Evolutionary conservation across 1,140 invertebrate species (phyloP).

Genomic region (Scaptodrosophila lebanonensis): DNA sequence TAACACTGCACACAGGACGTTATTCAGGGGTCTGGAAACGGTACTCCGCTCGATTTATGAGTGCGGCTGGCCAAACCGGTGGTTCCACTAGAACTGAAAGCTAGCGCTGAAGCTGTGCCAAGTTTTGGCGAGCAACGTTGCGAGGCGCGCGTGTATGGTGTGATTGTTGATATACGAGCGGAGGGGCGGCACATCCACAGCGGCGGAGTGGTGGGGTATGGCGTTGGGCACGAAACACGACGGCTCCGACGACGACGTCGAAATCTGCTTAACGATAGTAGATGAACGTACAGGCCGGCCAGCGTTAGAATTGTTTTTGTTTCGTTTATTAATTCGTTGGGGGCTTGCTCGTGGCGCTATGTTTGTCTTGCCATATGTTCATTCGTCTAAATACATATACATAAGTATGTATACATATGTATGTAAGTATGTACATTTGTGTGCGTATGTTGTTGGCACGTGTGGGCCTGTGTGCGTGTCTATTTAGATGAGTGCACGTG

Average conservation of each 20-base stretch:
- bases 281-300: not conserved
- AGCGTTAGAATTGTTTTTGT: slow-evolving; percentile 21
- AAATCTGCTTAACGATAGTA: slow-evolving; percentile 1
- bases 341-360: slow-evolving; percentile 17
- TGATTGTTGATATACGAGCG: slow-evolving; percentile 69
- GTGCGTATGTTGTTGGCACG: slow-evolving; percentile 7
- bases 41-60: slow-evolving; percentile 21
- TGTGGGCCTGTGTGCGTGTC: slow-evolving; percentile 5
- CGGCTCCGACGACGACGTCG: too few species aligned
- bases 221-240: too few species aligned
- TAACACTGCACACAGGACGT: slow-evolving; percentile 12
- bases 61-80: slow-evolving; percentile 50
- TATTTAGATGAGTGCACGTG: not conserved
- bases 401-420: not conserved
- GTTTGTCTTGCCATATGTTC: not conserved
- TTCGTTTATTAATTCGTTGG: slow-evolving; percentile 24
- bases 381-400: not conserved
- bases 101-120: slow-evolving; percentile 48
- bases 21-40: slow-evolving; percentile 21
- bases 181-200: not conserved
- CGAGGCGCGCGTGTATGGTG: slow-evolving; percentile 36
- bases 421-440: not conserved
- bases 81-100: slow-evolving; percentile 71
- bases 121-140: slow-evolving; percentile 20
- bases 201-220: slow-evolving; percentile 7